Evolutionary conservation across 1,140 invertebrate genomes (phyloP).

Genomic region (Psilanteris sp.): DNA sequence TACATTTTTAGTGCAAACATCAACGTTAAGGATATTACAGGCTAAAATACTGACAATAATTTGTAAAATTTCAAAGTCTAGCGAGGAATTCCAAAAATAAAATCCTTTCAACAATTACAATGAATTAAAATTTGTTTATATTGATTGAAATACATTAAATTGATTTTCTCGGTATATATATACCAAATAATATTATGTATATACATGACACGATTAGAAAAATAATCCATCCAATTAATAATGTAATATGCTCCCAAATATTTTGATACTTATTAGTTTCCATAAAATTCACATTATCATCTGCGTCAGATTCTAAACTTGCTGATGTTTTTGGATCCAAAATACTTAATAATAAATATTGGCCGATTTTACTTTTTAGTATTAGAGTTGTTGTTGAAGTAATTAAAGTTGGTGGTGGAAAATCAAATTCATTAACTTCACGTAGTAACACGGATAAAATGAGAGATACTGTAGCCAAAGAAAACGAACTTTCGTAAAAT

Average conservation of each 20-base stretch:
- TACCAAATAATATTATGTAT: slow-evolving; percentile 63
- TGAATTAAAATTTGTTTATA: no score
- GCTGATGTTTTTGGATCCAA: slow-evolving; percentile 70
- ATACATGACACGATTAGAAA: slow-evolving; percentile 55
- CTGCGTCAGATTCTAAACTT: slow-evolving; percentile 58
- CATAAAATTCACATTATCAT: slow-evolving; percentile 68
- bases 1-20: no score
- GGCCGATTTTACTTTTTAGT: slow-evolving; percentile 65
- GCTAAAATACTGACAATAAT: no score
- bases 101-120: no score
- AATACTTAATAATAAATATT: slow-evolving; percentile 67
- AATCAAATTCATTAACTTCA: slow-evolving; percentile 32
- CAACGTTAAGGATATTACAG: no score
- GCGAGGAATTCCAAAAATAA: no score
- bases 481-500: slow-evolving; percentile 72
- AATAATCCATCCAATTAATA: slow-evolving; percentile 66
- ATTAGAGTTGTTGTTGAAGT: slow-evolving; percentile 17
- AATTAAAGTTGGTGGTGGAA: slow-evolving; percentile 26
- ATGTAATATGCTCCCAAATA: slow-evolving; percentile 61
- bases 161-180: slow-evolving; percentile 50
- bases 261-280: slow-evolving; percentile 15
- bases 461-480: slow-evolving; percentile 71
- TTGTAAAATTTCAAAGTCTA: no score
- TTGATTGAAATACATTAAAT: slow-evolving; percentile 1
- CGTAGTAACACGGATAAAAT: slow-evolving; percentile 70